phyloP scores from a whole-genome alignment of 2,888 invertebrate genomes.

The Anticlea derivata region DNA sequence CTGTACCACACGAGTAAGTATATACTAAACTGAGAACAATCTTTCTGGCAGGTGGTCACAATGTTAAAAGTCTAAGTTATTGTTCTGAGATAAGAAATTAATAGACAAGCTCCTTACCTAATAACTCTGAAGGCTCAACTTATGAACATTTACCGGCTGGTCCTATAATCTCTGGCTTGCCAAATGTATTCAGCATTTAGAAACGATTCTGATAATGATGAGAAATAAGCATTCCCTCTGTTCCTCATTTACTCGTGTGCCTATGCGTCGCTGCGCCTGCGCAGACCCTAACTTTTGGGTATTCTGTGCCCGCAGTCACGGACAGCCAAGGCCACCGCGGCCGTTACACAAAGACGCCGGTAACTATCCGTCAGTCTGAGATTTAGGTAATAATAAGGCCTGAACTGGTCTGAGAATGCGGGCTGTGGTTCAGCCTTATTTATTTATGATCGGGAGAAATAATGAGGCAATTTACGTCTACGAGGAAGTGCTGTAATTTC shows the following conservation, averaged over 20 bases:
- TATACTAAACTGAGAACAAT: no score
- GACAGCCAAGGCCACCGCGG: slow-evolving; percentile 56
- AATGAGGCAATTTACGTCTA: slow-evolving; percentile 28
- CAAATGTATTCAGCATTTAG: no score
- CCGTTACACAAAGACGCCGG: slow-evolving; percentile 62
- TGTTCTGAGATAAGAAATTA: no score
- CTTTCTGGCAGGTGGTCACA: no score
- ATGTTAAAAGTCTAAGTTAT: no score
- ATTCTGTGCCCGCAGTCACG: slow-evolving; percentile 39
- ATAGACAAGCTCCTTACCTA: no score
- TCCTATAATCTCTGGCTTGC: no score
- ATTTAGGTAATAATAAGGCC: slow-evolving; percentile 25
- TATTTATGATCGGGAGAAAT: slow-evolving; percentile 29
- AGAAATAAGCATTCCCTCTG: background rate
- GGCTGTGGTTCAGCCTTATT: slow-evolving; percentile 26
- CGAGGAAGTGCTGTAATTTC: slow-evolving; percentile 28
- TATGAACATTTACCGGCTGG: no score
- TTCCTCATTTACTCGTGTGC: slow-evolving; percentile 2
- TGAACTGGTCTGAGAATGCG: slow-evolving; percentile 21
- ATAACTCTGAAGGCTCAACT: no score
- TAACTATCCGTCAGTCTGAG: slow-evolving; percentile 18
- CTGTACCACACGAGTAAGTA: slow-evolving; percentile 6
- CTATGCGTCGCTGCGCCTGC: slow-evolving; percentile 17
- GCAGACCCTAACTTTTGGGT: slow-evolving; percentile 10
- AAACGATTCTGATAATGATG: no score